These are phyloP conservation scores for Gnatocerus cornutus DNA, from an alignment of 2,888 invertebrate genomes.

Conservation along the genomic window DNA sequence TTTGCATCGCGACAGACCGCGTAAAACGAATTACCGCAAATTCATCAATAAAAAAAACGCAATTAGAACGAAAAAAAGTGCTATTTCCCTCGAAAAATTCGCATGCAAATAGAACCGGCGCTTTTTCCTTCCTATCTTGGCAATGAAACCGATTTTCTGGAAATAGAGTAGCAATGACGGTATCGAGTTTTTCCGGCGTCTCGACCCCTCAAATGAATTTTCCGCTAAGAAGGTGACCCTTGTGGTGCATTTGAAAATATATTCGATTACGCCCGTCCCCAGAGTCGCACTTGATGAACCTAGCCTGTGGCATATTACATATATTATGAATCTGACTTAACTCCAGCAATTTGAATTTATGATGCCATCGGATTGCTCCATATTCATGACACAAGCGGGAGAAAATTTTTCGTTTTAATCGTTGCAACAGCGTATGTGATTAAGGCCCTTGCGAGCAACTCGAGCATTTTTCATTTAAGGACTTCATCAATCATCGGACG, in stretches of 20 bases:
- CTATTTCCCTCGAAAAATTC: too few species aligned
- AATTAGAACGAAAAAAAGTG: too few species aligned
- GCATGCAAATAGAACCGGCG: not conserved
- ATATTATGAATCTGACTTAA: conserved; percentile 51
- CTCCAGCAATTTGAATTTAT: conserved; percentile 53
- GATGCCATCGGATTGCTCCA: conserved; percentile 49
- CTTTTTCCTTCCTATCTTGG: not conserved
- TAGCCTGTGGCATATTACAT: conserved; percentile 50
- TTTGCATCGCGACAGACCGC: too few species aligned
- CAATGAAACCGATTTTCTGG: not conserved
- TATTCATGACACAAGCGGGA: conserved; percentile 38
- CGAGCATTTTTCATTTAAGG: conserved; percentile 14
- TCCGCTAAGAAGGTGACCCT: conserved; percentile 35
- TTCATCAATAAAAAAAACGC: too few species aligned
- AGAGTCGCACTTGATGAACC: conserved; percentile 49
- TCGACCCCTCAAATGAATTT: conserved; percentile 18
- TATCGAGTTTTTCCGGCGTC: conserved; percentile 15
- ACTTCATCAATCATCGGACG: conserved; percentile 12
- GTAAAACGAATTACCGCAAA: too few species aligned
- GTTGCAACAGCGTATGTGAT: not conserved
- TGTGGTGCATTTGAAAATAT: conserved; percentile 17
- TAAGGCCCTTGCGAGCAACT: conserved; percentile 3
- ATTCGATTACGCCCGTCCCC: conserved; percentile 51
- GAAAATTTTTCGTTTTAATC: not conserved
- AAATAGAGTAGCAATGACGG: conserved; percentile 3